Percentiles rank a stretch among this genome's conserved stretches.
Conservation (phyloP, 64 coral and sea anemone species). For the Pachyseris speciosa region DNA sequence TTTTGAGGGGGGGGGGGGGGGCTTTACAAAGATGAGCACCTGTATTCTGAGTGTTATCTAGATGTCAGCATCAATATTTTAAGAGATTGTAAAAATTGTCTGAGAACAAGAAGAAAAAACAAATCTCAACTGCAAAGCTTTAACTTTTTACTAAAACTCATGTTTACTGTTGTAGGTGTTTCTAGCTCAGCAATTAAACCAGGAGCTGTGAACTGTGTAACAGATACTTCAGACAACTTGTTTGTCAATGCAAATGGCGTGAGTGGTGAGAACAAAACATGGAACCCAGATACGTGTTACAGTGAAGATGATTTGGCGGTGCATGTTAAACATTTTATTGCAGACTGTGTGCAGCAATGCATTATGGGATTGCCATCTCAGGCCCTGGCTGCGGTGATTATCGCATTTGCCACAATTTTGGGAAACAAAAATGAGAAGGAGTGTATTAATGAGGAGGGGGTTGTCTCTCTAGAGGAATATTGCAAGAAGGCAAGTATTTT, state of each 20-base stretch:
- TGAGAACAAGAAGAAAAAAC: too few species aligned
- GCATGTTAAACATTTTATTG: conserved; percentile 92
- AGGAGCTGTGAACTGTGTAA: background rate
- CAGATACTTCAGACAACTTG: conserved; percentile 16
- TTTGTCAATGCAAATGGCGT: background rate
- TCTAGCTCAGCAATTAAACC: background rate
- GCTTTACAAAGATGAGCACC: too few species aligned
- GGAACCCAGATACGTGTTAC: conserved; percentile 85
- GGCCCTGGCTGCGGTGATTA: conserved; percentile 79
- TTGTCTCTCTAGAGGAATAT: conserved; percentile 66
- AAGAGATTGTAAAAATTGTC: too few species aligned
- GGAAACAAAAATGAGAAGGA: conserved; percentile 56
- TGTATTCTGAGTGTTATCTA: too few species aligned
- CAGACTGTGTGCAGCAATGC: conserved; percentile 89
- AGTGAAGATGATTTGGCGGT: conserved; percentile 94
- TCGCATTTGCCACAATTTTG: conserved; percentile 66
- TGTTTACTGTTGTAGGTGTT: background rate
- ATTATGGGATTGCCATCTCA: conserved; percentile 95
- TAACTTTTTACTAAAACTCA: background rate
- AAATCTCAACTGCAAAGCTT: too few species aligned
- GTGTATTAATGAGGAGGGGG: conserved; percentile 23
- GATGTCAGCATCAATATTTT: too few species aligned
- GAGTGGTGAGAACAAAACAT: conserved; percentile 17
- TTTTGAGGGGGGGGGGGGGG: too few species aligned
- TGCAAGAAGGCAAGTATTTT: conserved; percentile 80